Conservation (phyloP, 2,888 invertebrate species). For the Altica lythri region DNA sequence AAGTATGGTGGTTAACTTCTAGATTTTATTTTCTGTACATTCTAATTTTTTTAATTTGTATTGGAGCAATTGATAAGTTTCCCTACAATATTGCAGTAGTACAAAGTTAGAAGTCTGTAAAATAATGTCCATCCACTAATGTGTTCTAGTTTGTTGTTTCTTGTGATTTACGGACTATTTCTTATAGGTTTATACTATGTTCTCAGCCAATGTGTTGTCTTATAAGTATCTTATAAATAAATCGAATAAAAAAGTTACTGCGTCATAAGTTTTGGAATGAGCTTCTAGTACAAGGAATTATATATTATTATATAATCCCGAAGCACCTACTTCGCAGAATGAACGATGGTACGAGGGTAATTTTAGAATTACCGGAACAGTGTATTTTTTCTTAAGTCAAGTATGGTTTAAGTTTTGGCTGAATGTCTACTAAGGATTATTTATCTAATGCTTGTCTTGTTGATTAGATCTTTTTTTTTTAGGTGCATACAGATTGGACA, state of each 20-base stretch:
- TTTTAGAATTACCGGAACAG: too few relatives aligned
- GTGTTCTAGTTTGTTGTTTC: constrained; percentile 41
- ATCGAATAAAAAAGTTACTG: constrained; percentile 15
- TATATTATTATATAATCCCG: too few relatives aligned
- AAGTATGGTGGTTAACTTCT: too few relatives aligned
- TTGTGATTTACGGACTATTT: constrained; percentile 34
- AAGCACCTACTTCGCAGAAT: too few relatives aligned
- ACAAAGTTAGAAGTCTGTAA: constrained; percentile 45
- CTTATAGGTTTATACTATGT: constrained; percentile 29
- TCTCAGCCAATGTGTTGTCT: constrained; percentile 15
- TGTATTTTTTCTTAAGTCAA: too few relatives aligned
- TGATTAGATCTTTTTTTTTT: too few relatives aligned
- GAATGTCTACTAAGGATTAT: too few relatives aligned
- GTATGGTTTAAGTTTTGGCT: too few relatives aligned
- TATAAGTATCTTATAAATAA: constrained; percentile 20
- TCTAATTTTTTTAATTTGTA: not conserved
- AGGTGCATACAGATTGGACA: too few relatives aligned
- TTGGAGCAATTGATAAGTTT: constrained; percentile 21
- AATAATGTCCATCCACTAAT: constrained; percentile 44
- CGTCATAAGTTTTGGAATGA: constrained; percentile 11
- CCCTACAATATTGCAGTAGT: constrained; percentile 39
- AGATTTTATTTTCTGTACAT: too few relatives aligned
- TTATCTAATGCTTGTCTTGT: too few relatives aligned
- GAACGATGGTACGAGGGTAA: too few relatives aligned
- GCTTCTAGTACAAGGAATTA: constrained; percentile 12